Conservation (phyloP, 2,888 invertebrate genomes). For the Tineola bisselliella region DNA sequence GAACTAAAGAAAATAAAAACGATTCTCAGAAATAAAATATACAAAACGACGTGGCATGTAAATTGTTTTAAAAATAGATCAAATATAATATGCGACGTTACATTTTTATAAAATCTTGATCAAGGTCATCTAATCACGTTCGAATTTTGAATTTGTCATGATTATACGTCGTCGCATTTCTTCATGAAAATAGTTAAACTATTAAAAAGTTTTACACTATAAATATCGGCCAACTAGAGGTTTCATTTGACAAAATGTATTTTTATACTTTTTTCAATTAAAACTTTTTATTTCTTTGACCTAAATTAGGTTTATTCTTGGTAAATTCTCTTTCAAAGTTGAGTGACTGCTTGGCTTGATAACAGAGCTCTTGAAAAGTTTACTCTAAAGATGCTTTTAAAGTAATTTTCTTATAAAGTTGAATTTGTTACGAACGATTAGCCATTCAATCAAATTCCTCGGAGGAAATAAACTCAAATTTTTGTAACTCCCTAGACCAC, state of each 20-base stretch:
- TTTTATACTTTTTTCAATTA: background rate
- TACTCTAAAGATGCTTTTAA: background rate
- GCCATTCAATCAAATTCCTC: background rate
- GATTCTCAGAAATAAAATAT: too few relatives aligned
- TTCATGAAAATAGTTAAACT: too few relatives aligned
- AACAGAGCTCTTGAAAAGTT: background rate
- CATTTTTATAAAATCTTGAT: too few relatives aligned
- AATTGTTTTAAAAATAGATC: too few relatives aligned
- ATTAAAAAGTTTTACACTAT: background rate
- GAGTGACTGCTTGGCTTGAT: constrained; percentile 4
- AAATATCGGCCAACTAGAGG: background rate
- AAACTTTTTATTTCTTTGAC: background rate
- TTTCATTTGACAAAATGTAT: background rate
- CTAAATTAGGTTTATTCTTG: background rate
- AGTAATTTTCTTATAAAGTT: constrained; percentile 1
- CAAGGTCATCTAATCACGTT: too few relatives aligned
- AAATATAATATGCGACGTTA: too few relatives aligned
- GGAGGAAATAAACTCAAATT: background rate
- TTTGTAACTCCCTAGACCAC: background rate
- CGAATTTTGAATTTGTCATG: too few relatives aligned
- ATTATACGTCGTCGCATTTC: too few relatives aligned
- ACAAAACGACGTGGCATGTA: too few relatives aligned
- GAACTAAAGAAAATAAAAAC: too few relatives aligned
- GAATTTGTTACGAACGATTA: constrained; percentile 1
- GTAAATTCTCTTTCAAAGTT: background rate